phyloP scores from a whole-genome alignment of 2,113 vertebrate species.

The Zosterops lateralis region DNA sequence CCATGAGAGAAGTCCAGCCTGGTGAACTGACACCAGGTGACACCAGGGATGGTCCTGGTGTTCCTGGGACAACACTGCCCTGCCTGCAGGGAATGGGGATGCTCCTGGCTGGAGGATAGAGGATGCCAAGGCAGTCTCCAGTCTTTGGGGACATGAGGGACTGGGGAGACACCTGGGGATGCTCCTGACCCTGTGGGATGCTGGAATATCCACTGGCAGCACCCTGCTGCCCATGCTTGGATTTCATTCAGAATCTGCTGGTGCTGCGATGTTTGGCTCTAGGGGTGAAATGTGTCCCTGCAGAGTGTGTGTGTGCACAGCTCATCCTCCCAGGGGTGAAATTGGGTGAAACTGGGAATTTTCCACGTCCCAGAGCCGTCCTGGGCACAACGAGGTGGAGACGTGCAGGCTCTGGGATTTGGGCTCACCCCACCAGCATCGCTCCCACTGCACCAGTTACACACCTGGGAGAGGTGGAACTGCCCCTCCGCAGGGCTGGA shows the following conservation, averaged over 20 bases:
- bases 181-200: not conserved
- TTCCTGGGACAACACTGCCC: not conserved
- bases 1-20: not conserved
- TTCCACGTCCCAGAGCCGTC: not conserved
- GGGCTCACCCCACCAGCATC: not conserved
- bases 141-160: accelerated
- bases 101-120: not conserved
- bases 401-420: accelerated
- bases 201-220: not conserved
- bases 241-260: not conserved
- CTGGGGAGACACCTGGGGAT: not conserved
- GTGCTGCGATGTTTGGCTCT: accelerated
- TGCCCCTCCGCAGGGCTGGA: not conserved
- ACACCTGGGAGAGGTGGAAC: not conserved
- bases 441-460: accelerated
- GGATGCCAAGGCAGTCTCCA: not conserved
- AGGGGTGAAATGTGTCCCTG: accelerated
- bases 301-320: not conserved
- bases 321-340: not conserved
- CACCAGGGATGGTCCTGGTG: not conserved
- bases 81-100: not conserved
- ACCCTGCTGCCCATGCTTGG: accelerated
- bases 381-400: accelerated
- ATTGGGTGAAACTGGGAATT: not conserved
- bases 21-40: too few species aligned